Evolutionary conservation across 1,140 invertebrate species (phyloP), one percentile per base, ranked within the genome.

Genomic region (Dryas iulia): DNA sequence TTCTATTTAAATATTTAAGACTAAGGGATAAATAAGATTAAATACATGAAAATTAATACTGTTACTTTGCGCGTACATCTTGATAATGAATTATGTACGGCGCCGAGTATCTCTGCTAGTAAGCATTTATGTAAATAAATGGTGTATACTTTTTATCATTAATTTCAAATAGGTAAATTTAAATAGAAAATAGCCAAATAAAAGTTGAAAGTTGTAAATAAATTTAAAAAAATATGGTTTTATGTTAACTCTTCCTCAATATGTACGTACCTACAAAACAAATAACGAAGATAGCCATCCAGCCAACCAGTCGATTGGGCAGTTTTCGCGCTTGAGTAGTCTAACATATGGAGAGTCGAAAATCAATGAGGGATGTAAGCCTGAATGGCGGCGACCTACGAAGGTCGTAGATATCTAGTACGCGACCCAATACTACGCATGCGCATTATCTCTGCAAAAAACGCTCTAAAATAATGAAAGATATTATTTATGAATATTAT

Each of bases 321-420:
- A 69, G 59, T 56, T 68, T 66, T 68, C 59, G 28, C 66, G 66
- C 59, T 56, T 61, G 66, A 68, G 65, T 66, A 66, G 31, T 60
- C 62, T 66, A 62, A 67, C 77, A 83, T 82, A 77, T 81, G 81
- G 73, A 52, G 62, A 69, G 81, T 79, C 72, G 78, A 87, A 89
- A 89, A 87, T 87, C 83, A 87, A 89, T 87, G 84, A 83, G 71
- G 66, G 71, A 77, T 80, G 71, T 60, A 65, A 74, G 64, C 74
- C 68, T 87, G 79, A 84, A 87, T 87, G 85, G 82, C 78, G 76
- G 66, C 81, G 84, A 89, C 85, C 87, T 87, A 78, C 69, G 83
- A 84, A 87, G 84, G 85, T 84, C 86, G 85, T 73, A 60, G 65
- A 66, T 65, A 67, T 66, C 76, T 86, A 84, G 78, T 87, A 87